Conservation (phyloP, 2,113 vertebrate species). For the Leptosomus discolor region DNA sequence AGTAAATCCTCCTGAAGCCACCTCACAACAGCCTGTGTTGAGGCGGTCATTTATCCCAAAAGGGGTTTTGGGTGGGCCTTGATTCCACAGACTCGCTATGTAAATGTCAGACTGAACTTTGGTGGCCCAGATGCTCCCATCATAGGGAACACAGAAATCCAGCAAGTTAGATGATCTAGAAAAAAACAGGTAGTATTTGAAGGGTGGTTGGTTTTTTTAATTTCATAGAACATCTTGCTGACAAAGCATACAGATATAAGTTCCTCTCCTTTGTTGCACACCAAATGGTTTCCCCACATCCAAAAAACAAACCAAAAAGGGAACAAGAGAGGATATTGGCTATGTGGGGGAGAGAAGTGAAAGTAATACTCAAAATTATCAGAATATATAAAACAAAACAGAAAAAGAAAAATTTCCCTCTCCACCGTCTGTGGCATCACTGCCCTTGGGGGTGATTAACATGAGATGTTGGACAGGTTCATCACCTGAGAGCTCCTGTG, state of each 20-base stretch:
- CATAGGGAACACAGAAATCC: neutral
- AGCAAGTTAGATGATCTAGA: neutral
- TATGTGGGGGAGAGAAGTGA: neutral
- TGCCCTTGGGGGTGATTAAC: neutral
- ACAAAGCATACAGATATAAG: neutral
- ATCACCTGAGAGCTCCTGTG: neutral
- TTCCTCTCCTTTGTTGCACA: neutral
- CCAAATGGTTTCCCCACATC: neutral
- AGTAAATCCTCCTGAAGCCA: neutral
- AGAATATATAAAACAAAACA: neutral
- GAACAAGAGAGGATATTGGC: neutral
- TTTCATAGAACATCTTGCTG: neutral
- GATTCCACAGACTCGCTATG: accelerated
- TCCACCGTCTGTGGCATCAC: neutral
- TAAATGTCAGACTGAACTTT: neutral
- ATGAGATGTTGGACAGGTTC: neutral
- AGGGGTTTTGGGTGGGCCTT: neutral
- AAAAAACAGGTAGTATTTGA: neutral
- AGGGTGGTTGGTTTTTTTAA: neutral
- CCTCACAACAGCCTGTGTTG: neutral
- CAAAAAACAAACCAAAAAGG: neutral
- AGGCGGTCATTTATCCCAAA: neutral
- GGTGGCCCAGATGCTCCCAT: neutral
- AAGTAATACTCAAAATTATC: neutral
- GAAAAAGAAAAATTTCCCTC: neutral